Conservation (phyloP, 2,888 invertebrate species). For the Sarcophaga rosellei region DNA sequence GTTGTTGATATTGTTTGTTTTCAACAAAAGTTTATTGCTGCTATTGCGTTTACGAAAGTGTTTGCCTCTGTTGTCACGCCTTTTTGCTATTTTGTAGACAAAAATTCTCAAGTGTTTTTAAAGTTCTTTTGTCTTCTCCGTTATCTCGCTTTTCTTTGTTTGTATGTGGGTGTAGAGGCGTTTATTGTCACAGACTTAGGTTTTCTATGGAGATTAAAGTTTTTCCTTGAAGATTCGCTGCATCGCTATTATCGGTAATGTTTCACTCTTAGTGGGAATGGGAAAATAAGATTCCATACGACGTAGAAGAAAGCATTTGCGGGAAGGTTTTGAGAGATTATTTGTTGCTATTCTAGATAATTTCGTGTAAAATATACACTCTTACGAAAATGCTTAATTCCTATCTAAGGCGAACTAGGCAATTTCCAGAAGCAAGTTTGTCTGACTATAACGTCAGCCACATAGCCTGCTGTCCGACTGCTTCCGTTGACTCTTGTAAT, state of each 20-base stretch:
- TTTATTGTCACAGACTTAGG: conserved; percentile 55
- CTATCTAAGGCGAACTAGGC: too few species aligned
- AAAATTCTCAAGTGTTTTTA: conserved; percentile 23
- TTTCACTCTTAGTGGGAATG: neutral
- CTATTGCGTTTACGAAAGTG: conserved; percentile 45
- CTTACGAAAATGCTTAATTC: too few species aligned
- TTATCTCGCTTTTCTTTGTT: neutral
- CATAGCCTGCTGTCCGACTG: too few species aligned
- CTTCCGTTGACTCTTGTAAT: too few species aligned
- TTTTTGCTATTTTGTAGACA: conserved; percentile 37
- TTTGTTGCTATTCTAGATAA: too few species aligned
- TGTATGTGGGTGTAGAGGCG: conserved; percentile 28
- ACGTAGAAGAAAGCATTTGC: too few species aligned
- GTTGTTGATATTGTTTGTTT: conserved; percentile 30
- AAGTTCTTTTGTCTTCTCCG: neutral
- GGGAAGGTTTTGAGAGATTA: too few species aligned
- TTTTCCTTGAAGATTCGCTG: neutral
- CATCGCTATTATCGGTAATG: neutral
- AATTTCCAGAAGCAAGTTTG: too few species aligned
- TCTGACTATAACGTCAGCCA: too few species aligned
- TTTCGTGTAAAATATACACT: too few species aligned
- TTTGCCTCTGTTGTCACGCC: conserved; percentile 57
- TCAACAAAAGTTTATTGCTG: conserved; percentile 16
- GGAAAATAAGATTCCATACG: neutral
- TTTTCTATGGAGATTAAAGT: conserved; percentile 37